Base-by-base conservation (phyloP, 2,797 vertebrate species). In the Eospalax fontanierii region DNA sequence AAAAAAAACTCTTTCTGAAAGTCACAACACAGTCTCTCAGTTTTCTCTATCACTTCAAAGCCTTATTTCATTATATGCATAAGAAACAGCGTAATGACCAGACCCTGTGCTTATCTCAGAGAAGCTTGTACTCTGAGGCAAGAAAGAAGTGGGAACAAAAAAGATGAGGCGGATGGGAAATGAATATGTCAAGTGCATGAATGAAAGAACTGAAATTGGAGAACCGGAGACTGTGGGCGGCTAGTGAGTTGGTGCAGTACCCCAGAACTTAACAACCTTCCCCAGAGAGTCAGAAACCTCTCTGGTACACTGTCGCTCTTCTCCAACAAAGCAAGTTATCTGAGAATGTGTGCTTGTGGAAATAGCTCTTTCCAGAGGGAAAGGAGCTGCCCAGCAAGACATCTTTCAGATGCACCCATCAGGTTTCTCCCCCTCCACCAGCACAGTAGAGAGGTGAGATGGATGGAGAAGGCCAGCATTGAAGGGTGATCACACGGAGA, bases 1-100 rank as follows among this genome's bases (percentile, higher is more conserved):
- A 68, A 95, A 68, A 83, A 82, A 18, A 11, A 38, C 82, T 91
- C 87, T 83, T 83, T 71, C 90, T 70, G 59, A 57, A 94, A 95
- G 83, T 83, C n/a, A 83, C 86, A 93, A 82, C 73, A 71, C 65
- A 80, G 70, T 7, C 15, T 40, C 24, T 21, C 9, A 35, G 1
- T 80, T 81, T 30, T 91, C 26, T 78, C n/a, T 80, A 18, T 84
- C 33, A 40, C 38, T 22, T 54, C 6, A 82, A 89, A 87, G 61
- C 40, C 12, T 87, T 87, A 87, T 73, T 61, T 22, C 4, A 26
- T 43, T 18, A 84, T 66, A 40, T 1, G 14, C 9, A 81, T 90
- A 93, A 94, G 6, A 1, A 38, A n/a, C n/a, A n/a, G n/a, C n/a
- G n/a, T n/a, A n/a, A n/a, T n/a, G n/a, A n/a, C n/a, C n/a, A n/a